These are phyloP conservation scores for Microplitis demolitor DNA, from an alignment of 1,140 invertebrate species.

Conservation along the genomic window DNA sequence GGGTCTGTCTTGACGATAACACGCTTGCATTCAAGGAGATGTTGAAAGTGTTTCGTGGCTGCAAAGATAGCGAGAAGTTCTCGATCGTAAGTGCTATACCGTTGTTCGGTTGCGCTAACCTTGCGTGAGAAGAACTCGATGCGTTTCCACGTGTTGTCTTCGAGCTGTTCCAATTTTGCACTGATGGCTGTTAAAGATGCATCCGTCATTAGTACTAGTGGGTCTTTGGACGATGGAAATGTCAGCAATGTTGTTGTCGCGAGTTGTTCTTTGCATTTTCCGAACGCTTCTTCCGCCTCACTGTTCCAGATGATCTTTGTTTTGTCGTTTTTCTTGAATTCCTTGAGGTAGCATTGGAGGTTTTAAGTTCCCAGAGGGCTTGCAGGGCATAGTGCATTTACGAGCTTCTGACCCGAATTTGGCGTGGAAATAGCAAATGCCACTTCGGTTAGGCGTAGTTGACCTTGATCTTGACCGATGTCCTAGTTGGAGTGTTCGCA, in stretches of 20 bases:
- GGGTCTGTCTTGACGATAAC: conserved; percentile 30
- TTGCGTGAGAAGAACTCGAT: conserved; percentile 39
- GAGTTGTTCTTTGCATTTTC: not conserved
- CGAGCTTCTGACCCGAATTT: not conserved
- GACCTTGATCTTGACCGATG: not conserved
- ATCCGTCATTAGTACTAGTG: conserved; percentile 1
- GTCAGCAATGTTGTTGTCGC: not conserved
- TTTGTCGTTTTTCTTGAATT: not conserved
- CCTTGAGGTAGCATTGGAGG: conserved; percentile 27
- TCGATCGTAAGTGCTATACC: conserved; percentile 35
- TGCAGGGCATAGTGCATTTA: not conserved
- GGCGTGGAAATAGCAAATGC: not conserved
- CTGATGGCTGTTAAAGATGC: conserved; percentile 20
- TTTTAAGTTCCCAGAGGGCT: not conserved
- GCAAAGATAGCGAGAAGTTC: conserved; percentile 41
- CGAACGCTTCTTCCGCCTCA: conserved; percentile 24
- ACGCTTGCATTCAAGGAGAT: conserved; percentile 17
- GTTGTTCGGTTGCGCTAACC: conserved; percentile 22
- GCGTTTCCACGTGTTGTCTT: conserved; percentile 25
- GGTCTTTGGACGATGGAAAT: not conserved
- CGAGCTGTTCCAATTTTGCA: conserved; percentile 25
- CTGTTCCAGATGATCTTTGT: conserved; percentile 41
- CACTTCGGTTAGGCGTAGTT: not conserved
- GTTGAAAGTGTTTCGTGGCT: conserved; percentile 20
- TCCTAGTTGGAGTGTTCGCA: not conserved